Evolutionary conservation across 2,113 vertebrate species (phyloP), one percentile per base, ranked within the genome.

Genomic region (Limanda limanda): DNA sequence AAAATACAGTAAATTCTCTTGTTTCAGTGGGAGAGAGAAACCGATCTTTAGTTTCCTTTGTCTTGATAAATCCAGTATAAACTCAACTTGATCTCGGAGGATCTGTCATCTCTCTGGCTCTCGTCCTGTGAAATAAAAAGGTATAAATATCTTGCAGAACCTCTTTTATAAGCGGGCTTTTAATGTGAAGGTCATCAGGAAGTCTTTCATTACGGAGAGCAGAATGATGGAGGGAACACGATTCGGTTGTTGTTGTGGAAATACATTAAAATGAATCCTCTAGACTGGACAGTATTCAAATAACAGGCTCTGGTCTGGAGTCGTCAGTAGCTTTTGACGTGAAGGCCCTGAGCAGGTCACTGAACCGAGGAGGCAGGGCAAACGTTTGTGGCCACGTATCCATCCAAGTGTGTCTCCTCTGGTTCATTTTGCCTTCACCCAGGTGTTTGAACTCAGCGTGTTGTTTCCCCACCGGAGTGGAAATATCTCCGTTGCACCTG

Each of bases 241-340:
- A 48, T 65, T 48, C 23, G 27, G 23, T 12, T 60, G 58, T 51
- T 17, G 12, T n/a, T n/a, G 52, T 21, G 47, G n/a, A 23, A 23
- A 24, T 18, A 3, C 3, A 51, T 51, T 51, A 51, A 20, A 51
- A 5, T 4, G 1, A 47, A 47, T 47, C 45, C 7, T 37, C 35
- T 37, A 10, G 35, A 37, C 35, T 37, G 8, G 35, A 31, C 31
- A 47, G 45, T 47, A 51, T 6, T 51, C 6, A 51, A 42, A 42
- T 12, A 42, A 42, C 40, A 37, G 35, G 14, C 45, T 47, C 45
- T 68, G 37, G 3, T 76, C 42, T 24, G 25, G 24, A 60, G 59
- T 63, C 61, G 70, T 90, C 89, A 86, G 89, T 85, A 89, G 86
- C 88, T 31, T 59, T 9, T 59, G 20, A 21, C n/a, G 66, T 63